Percentiles rank a stretch among this genome's conserved stretches.
phyloP scores from a whole-genome alignment of 2,888 invertebrate genomes.

The Cantharis lateralis region DNA sequence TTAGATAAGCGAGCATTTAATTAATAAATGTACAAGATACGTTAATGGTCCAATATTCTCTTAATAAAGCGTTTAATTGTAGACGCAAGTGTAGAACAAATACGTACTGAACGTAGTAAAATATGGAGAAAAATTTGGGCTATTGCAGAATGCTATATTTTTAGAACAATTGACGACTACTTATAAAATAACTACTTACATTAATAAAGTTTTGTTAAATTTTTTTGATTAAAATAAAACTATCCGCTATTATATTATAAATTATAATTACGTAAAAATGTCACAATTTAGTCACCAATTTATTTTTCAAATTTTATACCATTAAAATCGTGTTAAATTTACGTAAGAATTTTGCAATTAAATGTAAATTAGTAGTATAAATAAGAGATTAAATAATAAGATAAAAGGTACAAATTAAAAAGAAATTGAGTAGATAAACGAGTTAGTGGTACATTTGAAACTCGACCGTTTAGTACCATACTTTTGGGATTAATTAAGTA shows the following conservation, averaged over 20 bases:
- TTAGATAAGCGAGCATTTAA: conserved; percentile 18
- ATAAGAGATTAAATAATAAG: background rate
- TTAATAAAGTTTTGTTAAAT: conserved; percentile 1
- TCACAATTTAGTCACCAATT: background rate
- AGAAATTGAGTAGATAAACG: background rate
- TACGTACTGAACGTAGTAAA: background rate
- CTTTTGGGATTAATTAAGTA: background rate
- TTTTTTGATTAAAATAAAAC: background rate
- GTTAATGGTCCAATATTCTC: conserved; percentile 16
- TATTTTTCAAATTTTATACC: background rate
- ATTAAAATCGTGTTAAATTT: background rate
- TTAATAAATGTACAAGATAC: conserved; percentile 20
- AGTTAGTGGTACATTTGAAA: background rate
- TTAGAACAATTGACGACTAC: background rate
- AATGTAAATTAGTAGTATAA: background rate
- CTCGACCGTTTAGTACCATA: background rate
- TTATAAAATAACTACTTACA: background rate
- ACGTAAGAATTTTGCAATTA: background rate
- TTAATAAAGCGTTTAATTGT: conserved; percentile 11
- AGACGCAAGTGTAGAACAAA: conserved; percentile 13
- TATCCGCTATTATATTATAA: background rate
- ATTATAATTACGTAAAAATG: background rate
- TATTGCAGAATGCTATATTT: background rate
- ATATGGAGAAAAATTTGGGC: background rate
- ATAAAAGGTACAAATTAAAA: background rate